These are phyloP conservation scores for Euzetes globulus DNA, from an alignment of 2,888 invertebrate genomes.

Conservation along the genomic window DNA sequence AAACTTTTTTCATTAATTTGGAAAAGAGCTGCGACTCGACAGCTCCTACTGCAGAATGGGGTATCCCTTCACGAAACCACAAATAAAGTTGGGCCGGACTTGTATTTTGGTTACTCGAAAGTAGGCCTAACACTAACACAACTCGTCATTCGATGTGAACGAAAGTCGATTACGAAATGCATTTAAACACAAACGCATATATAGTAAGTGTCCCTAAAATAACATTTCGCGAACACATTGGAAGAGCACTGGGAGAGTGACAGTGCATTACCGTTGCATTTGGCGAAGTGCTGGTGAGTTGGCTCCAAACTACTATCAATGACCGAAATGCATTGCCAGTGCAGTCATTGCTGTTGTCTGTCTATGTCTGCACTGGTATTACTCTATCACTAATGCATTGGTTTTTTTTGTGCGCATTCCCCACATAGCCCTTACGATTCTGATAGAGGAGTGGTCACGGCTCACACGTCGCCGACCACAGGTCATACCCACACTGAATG, in stretches of 20 bases:
- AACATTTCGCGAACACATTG: conserved; percentile 20
- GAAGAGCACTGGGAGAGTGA: background rate
- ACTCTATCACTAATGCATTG: conserved; percentile 22
- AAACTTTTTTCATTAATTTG: background rate
- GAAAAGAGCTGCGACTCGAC: background rate
- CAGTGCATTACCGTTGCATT: conserved; percentile 27
- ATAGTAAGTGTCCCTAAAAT: conserved; percentile 22
- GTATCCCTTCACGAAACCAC: background rate
- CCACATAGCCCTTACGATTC: conserved; percentile 16
- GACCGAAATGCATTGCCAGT: conserved; percentile 25
- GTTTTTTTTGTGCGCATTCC: conserved; percentile 6
- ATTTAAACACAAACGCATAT: background rate
- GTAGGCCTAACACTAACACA: conserved; percentile 10
- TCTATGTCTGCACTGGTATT: conserved; percentile 20
- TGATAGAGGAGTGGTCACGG: conserved; percentile 26
- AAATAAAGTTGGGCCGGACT: conserved; percentile 14
- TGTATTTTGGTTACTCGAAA: conserved; percentile 11
- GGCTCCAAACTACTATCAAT: conserved; percentile 18
- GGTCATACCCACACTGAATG: conserved; percentile 28
- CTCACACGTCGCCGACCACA: conserved; percentile 28
- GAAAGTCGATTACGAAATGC: conserved; percentile 20
- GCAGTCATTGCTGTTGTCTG: conserved; percentile 15
- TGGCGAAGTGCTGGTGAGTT: conserved; percentile 23
- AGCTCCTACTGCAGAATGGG: background rate
- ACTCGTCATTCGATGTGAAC: background rate